A percentile compares a stretch with the other conserved stretches of the same genome.
Conservation (phyloP, 2,888 invertebrate genomes). For the Synanthedon tipuliformis region DNA sequence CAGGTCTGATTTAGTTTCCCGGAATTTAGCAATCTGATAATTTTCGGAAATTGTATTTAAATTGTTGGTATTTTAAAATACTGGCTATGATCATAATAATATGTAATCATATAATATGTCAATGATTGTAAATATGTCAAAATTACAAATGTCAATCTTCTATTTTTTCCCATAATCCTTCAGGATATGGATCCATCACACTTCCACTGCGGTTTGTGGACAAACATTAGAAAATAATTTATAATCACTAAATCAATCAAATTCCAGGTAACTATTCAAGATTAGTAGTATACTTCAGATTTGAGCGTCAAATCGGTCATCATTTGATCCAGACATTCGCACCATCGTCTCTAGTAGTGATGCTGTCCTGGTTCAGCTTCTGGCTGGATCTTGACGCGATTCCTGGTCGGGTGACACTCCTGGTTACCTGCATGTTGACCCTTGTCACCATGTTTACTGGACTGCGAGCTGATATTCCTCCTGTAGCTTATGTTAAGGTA, state of each 20-base stretch:
- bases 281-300: slow-evolving; percentile 81
- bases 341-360: slow-evolving; percentile 84
- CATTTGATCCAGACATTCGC: slow-evolving; percentile 88
- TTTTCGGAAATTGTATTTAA: no score
- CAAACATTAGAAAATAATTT: no score
- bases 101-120: no score
- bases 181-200: no score
- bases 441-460: slow-evolving; percentile 90
- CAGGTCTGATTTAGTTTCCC: no score
- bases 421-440: slow-evolving; percentile 87
- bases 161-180: no score
- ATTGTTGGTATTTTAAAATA: no score
- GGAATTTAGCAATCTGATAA: no score
- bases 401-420: slow-evolving; percentile 82
- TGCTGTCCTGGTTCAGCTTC: slow-evolving; percentile 89
- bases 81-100: no score
- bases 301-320: slow-evolving; percentile 86
- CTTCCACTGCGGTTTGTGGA: background rate
- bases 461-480: slow-evolving; percentile 83
- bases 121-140: no score
- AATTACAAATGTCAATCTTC: no score
- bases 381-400: slow-evolving; percentile 88
- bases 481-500: slow-evolving; percentile 89
- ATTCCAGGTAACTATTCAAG: slow-evolving; percentile 80
- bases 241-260: background rate